Percentiles rank a stretch among this genome's conserved stretches.
Evolutionary conservation across 1,140 invertebrate species (phyloP).

Genomic region (Apocrypta bakeri): DNA sequence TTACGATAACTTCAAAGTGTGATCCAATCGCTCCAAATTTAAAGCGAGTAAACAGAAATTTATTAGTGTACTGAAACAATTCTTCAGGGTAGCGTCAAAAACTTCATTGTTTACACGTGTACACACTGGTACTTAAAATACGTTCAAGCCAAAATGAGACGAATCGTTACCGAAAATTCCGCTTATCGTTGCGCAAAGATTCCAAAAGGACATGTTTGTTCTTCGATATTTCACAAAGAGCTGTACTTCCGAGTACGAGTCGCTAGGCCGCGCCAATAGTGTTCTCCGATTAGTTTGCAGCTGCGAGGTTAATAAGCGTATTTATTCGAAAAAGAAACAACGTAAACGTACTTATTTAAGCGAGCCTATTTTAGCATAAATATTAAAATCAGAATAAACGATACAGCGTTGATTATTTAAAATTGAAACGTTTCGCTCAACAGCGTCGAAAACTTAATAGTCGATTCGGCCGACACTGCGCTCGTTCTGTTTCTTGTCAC

Average conservation of each 20-base stretch:
- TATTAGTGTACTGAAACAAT: too few species aligned
- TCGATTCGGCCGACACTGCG: constrained; percentile 55
- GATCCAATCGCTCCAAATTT: too few species aligned
- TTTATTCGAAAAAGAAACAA: too few species aligned
- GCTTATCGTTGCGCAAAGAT: constrained; percentile 9
- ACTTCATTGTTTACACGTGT: constrained; percentile 7
- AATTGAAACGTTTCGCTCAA: constrained; percentile 11
- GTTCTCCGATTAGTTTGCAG: not conserved
- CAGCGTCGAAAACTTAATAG: constrained; percentile 64
- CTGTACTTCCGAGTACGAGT: not conserved
- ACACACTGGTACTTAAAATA: too few species aligned
- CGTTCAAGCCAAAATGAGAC: not conserved
- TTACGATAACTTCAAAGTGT: too few species aligned
- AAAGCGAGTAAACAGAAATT: too few species aligned
- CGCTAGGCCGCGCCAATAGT: not conserved
- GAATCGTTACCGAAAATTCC: constrained; percentile 10
- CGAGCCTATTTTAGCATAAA: too few species aligned
- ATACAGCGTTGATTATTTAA: constrained; percentile 29
- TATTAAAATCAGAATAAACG: not conserved
- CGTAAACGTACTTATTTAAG: too few species aligned
- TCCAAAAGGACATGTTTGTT: not conserved
- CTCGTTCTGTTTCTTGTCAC: constrained; percentile 65
- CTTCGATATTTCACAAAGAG: too few species aligned
- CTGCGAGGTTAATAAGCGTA: not conserved
- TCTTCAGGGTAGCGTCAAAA: too few species aligned